A percentile compares a stretch with the other conserved stretches of the same genome.
Conservation (phyloP, 2,113 vertebrate genomes). For the Acanthisitta chloris region DNA sequence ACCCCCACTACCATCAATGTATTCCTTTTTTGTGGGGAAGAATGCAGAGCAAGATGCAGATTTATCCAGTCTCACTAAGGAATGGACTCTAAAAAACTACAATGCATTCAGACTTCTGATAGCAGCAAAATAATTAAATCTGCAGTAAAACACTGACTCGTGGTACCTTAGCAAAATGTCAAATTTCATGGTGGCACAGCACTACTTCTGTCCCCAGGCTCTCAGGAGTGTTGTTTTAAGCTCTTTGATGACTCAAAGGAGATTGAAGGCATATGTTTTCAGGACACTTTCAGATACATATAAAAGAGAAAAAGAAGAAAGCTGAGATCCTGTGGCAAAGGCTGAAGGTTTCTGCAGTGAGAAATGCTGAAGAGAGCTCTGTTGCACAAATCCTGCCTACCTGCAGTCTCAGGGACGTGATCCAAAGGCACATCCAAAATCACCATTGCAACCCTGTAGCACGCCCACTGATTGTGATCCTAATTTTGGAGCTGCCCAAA, state of each 20-base stretch:
- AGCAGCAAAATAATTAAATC: constrained; percentile 24
- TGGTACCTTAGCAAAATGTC: constrained; percentile 20
- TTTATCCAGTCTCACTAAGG: neutral
- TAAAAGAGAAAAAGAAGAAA: neutral
- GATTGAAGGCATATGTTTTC: neutral
- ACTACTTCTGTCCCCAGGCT: neutral
- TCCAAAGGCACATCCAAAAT: neutral
- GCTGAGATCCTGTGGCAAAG: neutral
- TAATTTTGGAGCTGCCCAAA: neutral
- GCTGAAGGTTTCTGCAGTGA: neutral
- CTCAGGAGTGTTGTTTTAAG: neutral
- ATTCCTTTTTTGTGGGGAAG: neutral
- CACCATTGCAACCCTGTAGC: neutral
- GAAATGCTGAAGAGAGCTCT: neutral
- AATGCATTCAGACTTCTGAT: neutral
- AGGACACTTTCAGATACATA: neutral
- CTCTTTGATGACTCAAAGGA: constrained; percentile 4
- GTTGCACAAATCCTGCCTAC: neutral
- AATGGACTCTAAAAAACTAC: neutral
- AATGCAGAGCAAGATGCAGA: neutral
- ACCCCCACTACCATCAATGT: neutral
- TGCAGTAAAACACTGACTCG: neutral
- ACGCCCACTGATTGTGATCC: neutral
- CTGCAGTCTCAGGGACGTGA: neutral
- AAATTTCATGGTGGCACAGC: neutral